phyloP scores from a whole-genome alignment of 2,888 invertebrate species.

The Spodoptera littoralis region DNA sequence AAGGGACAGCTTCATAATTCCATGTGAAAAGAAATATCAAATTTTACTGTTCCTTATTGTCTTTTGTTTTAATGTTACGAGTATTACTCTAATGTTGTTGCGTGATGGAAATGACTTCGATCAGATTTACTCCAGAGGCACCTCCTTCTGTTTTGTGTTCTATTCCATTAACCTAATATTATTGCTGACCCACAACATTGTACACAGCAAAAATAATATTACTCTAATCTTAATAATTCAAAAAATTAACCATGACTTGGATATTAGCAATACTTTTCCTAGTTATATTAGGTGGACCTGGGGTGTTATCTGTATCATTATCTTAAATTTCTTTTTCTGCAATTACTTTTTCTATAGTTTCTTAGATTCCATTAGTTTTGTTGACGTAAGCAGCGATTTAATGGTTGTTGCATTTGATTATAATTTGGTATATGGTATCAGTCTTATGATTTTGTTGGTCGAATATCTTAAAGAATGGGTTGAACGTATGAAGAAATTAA shows the following conservation, averaged over 20 bases:
- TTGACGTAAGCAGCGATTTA: background rate
- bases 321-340: background rate
- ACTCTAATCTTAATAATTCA: background rate
- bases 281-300: background rate
- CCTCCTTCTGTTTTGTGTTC: background rate
- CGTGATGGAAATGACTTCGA: no score
- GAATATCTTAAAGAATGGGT: background rate
- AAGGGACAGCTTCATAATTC: background rate
- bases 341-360: background rate
- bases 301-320: background rate
- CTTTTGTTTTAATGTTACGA: background rate
- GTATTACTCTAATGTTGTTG: no score
- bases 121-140: no score
- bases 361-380: background rate
- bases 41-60: background rate
- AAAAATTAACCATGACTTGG: background rate
- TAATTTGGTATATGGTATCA: background rate
- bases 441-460: background rate
- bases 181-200: background rate
- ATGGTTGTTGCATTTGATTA: background rate
- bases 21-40: conserved; percentile 5
- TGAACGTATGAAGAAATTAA: background rate
- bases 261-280: background rate
- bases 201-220: background rate
- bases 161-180: background rate